Percentiles rank a stretch among this genome's conserved stretches.
phyloP scores from a whole-genome alignment of 2,797 vertebrate genomes.

The Nyctibius grandis region DNA sequence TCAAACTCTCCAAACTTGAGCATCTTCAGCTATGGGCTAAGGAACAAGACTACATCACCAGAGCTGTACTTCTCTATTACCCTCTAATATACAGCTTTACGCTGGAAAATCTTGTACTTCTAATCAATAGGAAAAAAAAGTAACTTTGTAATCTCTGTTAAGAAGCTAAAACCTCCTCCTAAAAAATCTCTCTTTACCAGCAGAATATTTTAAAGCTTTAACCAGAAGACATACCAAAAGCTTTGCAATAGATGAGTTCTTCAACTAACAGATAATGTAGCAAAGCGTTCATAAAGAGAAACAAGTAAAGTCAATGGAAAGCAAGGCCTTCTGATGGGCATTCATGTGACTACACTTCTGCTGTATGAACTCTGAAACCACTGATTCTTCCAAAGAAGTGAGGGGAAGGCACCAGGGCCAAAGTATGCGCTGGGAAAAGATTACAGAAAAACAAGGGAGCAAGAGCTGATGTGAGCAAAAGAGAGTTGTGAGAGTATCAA shows the following conservation, averaged over 20 bases:
- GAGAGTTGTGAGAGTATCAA: background rate
- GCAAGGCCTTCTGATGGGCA: background rate
- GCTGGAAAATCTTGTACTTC: background rate
- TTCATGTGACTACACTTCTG: background rate
- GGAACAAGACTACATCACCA: background rate
- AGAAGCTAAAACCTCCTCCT: background rate
- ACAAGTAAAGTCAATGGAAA: background rate
- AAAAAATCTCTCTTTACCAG: background rate
- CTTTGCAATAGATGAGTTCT: background rate
- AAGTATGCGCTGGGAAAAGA: background rate
- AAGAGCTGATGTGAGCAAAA: background rate
- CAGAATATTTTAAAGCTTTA: background rate
- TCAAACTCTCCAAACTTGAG: background rate
- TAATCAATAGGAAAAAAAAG: background rate
- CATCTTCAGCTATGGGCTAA: background rate
- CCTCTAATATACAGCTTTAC: background rate
- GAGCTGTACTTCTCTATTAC: background rate
- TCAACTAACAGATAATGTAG: background rate
- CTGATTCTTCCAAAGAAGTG: background rate
- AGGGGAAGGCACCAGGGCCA: background rate
- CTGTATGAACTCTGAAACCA: background rate
- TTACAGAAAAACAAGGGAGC: background rate
- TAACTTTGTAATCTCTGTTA: background rate
- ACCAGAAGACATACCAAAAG: background rate
- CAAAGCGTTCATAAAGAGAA: background rate